A percentile compares a stretch with the other conserved stretches of the same genome.
Evolutionary conservation across 2,113 vertebrate species (phyloP).

Genomic region (Pterocles burchelli): DNA sequence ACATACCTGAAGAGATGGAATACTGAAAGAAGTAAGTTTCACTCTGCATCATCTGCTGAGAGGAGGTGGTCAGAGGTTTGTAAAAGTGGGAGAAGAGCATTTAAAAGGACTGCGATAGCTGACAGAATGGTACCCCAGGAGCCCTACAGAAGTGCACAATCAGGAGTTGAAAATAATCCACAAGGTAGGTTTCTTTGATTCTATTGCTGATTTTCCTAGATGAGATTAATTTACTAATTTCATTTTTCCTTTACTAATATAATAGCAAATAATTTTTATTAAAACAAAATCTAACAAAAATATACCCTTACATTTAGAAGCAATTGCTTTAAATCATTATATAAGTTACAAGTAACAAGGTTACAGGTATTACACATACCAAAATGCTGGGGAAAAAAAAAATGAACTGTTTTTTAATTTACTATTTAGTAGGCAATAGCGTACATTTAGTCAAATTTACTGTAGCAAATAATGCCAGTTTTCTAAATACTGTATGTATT

Average conservation of each 20-base stretch:
- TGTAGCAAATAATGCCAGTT: background rate
- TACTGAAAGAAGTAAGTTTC: slow-evolving; percentile 61
- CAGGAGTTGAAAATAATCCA: background rate
- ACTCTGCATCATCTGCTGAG: slow-evolving; percentile 23
- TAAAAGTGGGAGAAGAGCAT: background rate
- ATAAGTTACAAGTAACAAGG: background rate
- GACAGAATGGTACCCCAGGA: background rate
- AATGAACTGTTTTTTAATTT: background rate
- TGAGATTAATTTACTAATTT: background rate
- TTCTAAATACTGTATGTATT: background rate
- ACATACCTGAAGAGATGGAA: slow-evolving; percentile 3
- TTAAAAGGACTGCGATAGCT: slow-evolving; percentile 29
- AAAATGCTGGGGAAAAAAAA: background rate
- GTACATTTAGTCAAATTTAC: background rate
- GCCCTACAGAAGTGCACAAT: background rate
- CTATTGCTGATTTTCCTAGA: background rate
- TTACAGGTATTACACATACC: background rate
- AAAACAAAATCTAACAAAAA: background rate
- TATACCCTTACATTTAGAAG: background rate
- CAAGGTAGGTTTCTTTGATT: slow-evolving; percentile 24
- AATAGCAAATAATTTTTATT: background rate
- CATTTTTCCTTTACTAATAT: background rate
- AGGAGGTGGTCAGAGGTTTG: background rate
- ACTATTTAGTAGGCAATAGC: background rate
- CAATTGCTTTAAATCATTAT: background rate